phyloP scores from a whole-genome alignment of 2,113 vertebrate species.

The Laticauda colubrina region DNA sequence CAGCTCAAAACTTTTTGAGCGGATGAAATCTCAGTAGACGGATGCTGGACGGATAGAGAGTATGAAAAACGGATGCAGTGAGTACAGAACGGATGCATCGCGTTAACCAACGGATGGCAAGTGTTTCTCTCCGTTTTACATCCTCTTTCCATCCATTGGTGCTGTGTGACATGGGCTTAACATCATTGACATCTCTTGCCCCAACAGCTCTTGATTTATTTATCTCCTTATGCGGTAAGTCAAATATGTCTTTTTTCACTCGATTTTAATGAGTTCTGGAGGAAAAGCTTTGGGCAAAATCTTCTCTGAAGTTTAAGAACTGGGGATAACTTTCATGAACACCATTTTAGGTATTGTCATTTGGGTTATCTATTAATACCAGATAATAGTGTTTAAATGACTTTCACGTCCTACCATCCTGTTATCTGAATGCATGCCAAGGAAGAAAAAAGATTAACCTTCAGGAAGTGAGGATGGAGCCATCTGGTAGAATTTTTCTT shows the following conservation, averaged over 20 bases:
- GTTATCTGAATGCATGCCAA: neutral
- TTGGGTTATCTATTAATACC: neutral
- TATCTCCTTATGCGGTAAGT: neutral
- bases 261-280: neutral
- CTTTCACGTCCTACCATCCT: neutral
- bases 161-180: too few relatives aligned
- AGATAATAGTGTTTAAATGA: neutral
- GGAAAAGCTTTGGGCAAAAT: neutral
- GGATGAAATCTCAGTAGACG: too few relatives aligned
- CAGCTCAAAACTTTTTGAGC: too few relatives aligned
- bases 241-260: neutral
- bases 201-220: neutral
- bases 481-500: neutral
- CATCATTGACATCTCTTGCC: neutral
- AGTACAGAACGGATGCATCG: too few relatives aligned
- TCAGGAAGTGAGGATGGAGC: neutral
- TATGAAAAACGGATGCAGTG: too few relatives aligned
- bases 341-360: neutral
- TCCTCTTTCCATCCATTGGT: too few relatives aligned
- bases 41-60: too few relatives aligned
- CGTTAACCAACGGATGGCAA: too few relatives aligned
- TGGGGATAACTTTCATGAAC: neutral
- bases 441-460: neutral
- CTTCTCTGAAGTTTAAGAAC: neutral
- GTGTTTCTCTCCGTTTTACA: too few relatives aligned